Conservation (phyloP, 2,888 invertebrate genomes). For the Sphaerophoria rueppellii region DNA sequence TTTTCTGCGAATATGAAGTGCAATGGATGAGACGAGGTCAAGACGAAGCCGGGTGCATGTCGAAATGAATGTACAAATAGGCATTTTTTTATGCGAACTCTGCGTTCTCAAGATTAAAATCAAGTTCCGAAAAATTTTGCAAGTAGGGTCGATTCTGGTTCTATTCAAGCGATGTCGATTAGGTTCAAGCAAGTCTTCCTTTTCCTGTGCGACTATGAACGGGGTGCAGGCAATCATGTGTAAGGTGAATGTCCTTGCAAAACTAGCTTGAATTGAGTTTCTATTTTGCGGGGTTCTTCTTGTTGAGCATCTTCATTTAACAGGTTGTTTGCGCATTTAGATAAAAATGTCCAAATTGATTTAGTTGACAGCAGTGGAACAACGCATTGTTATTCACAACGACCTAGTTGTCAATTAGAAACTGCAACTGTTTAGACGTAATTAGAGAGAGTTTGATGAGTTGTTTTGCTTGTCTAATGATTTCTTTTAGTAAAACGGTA, state of each 20-base stretch:
- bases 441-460: conserved; percentile 23
- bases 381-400: conserved; percentile 30
- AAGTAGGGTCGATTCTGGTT: conserved; percentile 64
- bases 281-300: conserved; percentile 4
- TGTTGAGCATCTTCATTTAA: neutral
- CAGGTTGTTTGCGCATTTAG: conserved; percentile 28
- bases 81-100: conserved; percentile 50
- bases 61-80: conserved; percentile 60
- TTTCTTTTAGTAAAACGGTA: neutral
- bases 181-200: conserved; percentile 56
- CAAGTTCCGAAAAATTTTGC: conserved; percentile 64
- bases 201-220: neutral
- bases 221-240: conserved; percentile 16
- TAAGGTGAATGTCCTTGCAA: conserved; percentile 58
- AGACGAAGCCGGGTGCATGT: neutral
- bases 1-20: conserved; percentile 8
- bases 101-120: conserved; percentile 67
- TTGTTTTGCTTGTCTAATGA: neutral
- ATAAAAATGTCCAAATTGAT: conserved; percentile 21
- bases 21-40: conserved; percentile 16
- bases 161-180: neutral
- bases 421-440: neutral
- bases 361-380: conserved; percentile 7
- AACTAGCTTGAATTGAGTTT: conserved; percentile 33
- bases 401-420: conserved; percentile 20